Evolutionary conservation across 2,888 invertebrate genomes (phyloP).

Genomic region (Lasioglossum figueresi): DNA sequence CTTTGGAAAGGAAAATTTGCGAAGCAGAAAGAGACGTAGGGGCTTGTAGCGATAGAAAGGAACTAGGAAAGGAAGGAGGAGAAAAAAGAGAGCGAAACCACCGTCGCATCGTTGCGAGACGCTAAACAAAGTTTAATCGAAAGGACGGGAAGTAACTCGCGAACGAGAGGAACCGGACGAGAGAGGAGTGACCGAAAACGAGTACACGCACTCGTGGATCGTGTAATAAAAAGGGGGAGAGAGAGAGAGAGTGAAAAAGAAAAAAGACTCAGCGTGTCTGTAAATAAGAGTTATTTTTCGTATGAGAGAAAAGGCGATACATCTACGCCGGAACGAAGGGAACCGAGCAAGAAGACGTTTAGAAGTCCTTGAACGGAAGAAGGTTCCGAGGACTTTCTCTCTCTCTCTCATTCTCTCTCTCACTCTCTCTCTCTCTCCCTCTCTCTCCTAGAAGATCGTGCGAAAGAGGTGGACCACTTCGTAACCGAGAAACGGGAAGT

Average conservation of each 20-base stretch:
- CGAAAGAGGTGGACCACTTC: constrained; percentile 20
- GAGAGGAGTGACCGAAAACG: constrained; percentile 18
- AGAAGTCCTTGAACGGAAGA: constrained; percentile 54
- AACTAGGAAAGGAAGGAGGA: constrained; percentile 18
- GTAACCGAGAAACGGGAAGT: background rate
- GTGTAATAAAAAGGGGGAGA: constrained; percentile 45
- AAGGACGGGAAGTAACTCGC: constrained; percentile 26
- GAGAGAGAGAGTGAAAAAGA: constrained; percentile 60
- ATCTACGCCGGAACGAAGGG: constrained; percentile 51
- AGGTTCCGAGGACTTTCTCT: constrained; percentile 53
- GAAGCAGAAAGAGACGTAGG: constrained; percentile 47
- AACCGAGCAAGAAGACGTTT: constrained; percentile 57
- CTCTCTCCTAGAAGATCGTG: constrained; percentile 34
- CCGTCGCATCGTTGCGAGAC: constrained; percentile 55
- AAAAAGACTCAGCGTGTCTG: constrained; percentile 57
- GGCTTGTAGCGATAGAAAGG: constrained; percentile 44
- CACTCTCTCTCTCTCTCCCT: constrained; percentile 28
- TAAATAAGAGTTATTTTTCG: constrained; percentile 78
- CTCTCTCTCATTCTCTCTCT: constrained; percentile 31
- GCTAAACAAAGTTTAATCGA: constrained; percentile 57
- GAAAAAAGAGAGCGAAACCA: constrained; percentile 26
- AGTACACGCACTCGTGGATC: constrained; percentile 44
- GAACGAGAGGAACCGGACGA: constrained; percentile 21
- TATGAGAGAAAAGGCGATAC: constrained; percentile 76
- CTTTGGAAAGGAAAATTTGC: constrained; percentile 14